Evolutionary conservation across 2,113 vertebrate genomes (phyloP).

Genomic region (Zosterops borbonicus): DNA sequence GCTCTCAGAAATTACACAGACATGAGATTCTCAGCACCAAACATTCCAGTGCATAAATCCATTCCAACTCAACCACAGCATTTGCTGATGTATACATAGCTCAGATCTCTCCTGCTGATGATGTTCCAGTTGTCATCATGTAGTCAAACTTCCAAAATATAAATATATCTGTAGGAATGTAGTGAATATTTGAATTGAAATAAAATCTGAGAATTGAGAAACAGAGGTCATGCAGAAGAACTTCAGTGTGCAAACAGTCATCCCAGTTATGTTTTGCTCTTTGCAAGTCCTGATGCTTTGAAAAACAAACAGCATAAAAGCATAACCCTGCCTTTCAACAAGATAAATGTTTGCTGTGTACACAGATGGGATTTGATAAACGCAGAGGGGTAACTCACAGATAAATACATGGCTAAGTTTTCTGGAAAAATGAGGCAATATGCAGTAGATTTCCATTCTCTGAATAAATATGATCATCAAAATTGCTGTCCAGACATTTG

Average conservation of each 20-base stretch:
- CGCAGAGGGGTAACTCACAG: background rate
- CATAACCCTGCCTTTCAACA: background rate
- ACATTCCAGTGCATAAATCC: background rate
- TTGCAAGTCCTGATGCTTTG: background rate
- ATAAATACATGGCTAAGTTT: background rate
- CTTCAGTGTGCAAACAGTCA: background rate
- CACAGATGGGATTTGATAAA: background rate
- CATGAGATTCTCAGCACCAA: background rate
- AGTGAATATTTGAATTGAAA: background rate
- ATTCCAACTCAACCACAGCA: background rate
- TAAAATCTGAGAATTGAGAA: background rate
- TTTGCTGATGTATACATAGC: background rate
- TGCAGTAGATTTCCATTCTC: background rate
- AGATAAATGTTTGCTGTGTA: background rate
- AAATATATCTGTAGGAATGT: background rate
- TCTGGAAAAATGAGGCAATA: background rate
- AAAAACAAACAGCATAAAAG: background rate
- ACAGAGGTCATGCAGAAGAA: background rate
- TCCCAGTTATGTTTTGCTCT: background rate
- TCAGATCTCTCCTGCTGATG: background rate
- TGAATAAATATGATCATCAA: background rate
- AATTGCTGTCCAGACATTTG: background rate
- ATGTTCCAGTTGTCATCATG: background rate
- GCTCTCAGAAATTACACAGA: background rate
- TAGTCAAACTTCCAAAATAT: background rate